These are phyloP conservation scores for Macrotus californicus DNA, from an alignment of 2,113 vertebrate species.

Conservation along the genomic window DNA sequence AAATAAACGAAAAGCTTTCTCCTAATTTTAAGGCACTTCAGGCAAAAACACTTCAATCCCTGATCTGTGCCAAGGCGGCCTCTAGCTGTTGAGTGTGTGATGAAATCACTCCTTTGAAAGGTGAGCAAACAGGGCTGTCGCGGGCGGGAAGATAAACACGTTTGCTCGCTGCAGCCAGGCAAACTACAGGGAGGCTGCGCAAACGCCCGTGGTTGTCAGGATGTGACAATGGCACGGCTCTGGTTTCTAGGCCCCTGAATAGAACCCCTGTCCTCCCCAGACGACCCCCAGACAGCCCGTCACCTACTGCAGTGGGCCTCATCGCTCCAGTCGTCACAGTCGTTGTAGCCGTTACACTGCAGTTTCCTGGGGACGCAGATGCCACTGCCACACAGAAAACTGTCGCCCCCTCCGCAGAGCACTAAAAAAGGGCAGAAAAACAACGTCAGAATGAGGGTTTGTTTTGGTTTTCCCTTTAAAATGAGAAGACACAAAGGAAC, in stretches of 20 bases:
- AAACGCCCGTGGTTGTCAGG: background rate
- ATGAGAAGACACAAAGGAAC: background rate
- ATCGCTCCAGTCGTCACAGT: slow-evolving; percentile 97
- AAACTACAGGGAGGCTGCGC: background rate
- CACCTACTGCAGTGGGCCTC: slow-evolving; percentile 90
- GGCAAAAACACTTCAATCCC: background rate
- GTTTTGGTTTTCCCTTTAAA: background rate
- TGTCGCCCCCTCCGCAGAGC: slow-evolving; percentile 82
- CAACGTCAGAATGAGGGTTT: background rate
- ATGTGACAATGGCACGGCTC: background rate
- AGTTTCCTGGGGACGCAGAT: slow-evolving; percentile 90
- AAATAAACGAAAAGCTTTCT: slow-evolving; percentile 1
- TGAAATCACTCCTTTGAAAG: background rate
- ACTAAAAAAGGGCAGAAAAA: slow-evolving; percentile 70
- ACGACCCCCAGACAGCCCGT: background rate
- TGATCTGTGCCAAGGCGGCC: background rate
- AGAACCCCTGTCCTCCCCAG: background rate
- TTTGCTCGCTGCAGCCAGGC: background rate
- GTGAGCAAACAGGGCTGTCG: background rate
- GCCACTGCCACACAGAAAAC: slow-evolving; percentile 89
- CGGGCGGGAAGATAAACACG: background rate
- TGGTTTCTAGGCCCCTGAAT: background rate
- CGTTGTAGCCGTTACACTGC: slow-evolving; percentile 94
- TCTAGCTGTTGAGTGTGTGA: background rate
- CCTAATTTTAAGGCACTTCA: background rate